Base-by-base conservation (phyloP, 2,888 invertebrate genomes). In the Lasioglossum calceatum region DNA sequence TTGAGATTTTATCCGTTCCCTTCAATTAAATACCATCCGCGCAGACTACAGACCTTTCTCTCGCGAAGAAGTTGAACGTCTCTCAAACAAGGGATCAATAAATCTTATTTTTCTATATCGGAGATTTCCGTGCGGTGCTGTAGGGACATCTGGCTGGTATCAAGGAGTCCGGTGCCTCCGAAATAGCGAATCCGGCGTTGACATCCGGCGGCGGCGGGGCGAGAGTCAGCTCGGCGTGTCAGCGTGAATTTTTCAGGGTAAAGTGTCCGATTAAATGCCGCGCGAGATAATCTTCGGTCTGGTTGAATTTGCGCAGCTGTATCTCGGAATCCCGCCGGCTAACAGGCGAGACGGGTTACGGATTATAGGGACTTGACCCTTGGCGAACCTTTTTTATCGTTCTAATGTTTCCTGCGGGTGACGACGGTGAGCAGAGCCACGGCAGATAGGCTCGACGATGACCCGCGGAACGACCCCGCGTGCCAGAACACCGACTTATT, bases 401-500 rank as follows among this genome's bases (percentile, higher is more conserved):
- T 36, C 73, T 16, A 74, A 70, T 50, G 74, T 84, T 84, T 82
- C 47, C 82, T 71, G 36, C 61, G 36, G 58, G 77, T 44, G 36
- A 67, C 54, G n/a, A 79, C 72, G 72, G 27, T 73, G 67, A 39
- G 27, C 58, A 36, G 3, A 79, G 39, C n/a, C 71, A 61, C 42
- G 44, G 19, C 58, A 72, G 83, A 83, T 83, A 79, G 23, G 39
- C 61, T 54, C 70, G 39, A 47, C 73, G 86, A 80, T 84, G 84
- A 84, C 80, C 85, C 83, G 67, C 27, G 27, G 42, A 76, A 78
- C 50, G 67, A 79, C 32, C 67, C 74, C 58, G 44, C 83, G 73
- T 79, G 79, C 79, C 85, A 79, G 76, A 74, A 77, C 54, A 50
- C 72, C 77, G 32, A 78, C 80, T 86, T 86, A 84, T 84, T 81